Evolutionary conservation across 2,113 vertebrate genomes (phyloP).

Genomic region (Fulmarus glacialis): DNA sequence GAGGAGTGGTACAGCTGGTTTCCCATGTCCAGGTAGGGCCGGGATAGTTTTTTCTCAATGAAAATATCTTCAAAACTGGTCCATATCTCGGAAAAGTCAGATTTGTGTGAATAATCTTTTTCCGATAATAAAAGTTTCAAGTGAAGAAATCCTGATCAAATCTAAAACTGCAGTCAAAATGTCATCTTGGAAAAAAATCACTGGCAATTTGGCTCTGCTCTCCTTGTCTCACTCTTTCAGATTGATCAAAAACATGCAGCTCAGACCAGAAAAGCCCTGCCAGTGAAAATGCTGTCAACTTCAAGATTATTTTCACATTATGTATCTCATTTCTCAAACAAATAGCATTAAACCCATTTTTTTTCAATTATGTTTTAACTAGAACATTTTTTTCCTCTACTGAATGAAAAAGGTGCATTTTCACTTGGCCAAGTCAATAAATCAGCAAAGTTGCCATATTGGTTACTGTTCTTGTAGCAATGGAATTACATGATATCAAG

Average conservation of each 20-base stretch:
- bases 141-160: not conserved
- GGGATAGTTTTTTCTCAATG: not conserved
- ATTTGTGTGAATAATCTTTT: not conserved
- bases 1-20: not conserved
- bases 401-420: not conserved
- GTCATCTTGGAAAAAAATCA: not conserved
- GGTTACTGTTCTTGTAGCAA: not conserved
- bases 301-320: not conserved
- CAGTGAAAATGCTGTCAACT: not conserved
- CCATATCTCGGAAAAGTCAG: not conserved
- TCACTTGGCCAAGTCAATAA: not conserved
- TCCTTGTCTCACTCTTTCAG: not conserved
- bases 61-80: not conserved
- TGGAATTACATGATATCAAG: not conserved
- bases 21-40: not conserved
- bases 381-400: not conserved
- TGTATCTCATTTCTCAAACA: not conserved
- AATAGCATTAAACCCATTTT: accelerated
- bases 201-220: not conserved
- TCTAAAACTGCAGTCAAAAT: not conserved
- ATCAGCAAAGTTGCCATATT: not conserved
- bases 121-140: not conserved
- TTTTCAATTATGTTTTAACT: not conserved
- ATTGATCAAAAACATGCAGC: not conserved
- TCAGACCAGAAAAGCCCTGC: not conserved